Percentiles rank a stretch among this genome's conserved stretches.
Conservation (phyloP, 2,888 invertebrate species). For the Thymelicus lineola region DNA sequence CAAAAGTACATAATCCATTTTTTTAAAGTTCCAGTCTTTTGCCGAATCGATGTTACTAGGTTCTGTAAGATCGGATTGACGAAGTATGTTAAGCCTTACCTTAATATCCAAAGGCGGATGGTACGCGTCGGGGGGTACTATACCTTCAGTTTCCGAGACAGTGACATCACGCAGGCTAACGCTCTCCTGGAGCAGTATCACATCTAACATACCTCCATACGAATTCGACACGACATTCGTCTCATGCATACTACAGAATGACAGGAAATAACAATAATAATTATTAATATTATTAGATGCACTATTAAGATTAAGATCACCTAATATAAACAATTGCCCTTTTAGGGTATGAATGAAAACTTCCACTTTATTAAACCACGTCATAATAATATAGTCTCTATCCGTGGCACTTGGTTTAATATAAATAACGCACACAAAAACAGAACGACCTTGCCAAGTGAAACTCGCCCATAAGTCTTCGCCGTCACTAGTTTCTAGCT, state of each 20-base stretch:
- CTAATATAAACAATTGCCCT: slow-evolving; percentile 3
- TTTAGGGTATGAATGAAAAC: neutral
- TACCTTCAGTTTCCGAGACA: slow-evolving; percentile 9
- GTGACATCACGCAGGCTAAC: neutral
- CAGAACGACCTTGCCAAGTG: slow-evolving; percentile 16
- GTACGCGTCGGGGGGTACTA: slow-evolving; percentile 23
- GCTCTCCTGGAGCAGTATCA: slow-evolving; percentile 10
- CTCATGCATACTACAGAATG: neutral
- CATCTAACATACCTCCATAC: slow-evolving; percentile 15
- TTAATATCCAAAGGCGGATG: slow-evolving; percentile 15
- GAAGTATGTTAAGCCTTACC: neutral
- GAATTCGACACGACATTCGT: slow-evolving; percentile 2
- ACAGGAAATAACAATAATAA: slow-evolving; percentile 15
- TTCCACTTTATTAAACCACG: slow-evolving; percentile 25
- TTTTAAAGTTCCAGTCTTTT: too few relatives aligned
- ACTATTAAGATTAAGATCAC: slow-evolving; percentile 23
- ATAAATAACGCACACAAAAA: slow-evolving; percentile 38
- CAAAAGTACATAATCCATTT: too few relatives aligned
- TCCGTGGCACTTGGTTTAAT: slow-evolving; percentile 35
- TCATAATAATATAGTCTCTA: slow-evolving; percentile 31
- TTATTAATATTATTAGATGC: slow-evolving; percentile 11
- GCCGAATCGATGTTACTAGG: too few relatives aligned
- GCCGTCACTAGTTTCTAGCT: slow-evolving; percentile 32
- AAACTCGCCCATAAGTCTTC: slow-evolving; percentile 39
- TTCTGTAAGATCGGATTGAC: too few relatives aligned